These are phyloP conservation scores for Dasypolia templi DNA, from an alignment of 2,888 invertebrate genomes.

Conservation along the genomic window DNA sequence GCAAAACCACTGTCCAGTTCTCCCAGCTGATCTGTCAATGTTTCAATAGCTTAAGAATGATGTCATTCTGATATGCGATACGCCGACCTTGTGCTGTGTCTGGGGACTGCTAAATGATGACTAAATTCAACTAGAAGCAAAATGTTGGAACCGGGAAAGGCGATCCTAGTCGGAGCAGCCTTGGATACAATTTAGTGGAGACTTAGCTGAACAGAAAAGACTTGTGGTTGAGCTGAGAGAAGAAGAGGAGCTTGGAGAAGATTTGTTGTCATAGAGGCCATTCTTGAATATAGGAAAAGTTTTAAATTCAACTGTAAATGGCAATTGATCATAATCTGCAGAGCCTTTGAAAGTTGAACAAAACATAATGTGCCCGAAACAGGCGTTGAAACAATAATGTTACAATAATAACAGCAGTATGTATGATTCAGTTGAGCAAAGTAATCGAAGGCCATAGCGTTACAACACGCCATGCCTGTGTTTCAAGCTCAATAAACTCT, in stretches of 20 bases:
- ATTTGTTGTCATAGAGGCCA: not conserved
- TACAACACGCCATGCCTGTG: slow-evolving; percentile 48
- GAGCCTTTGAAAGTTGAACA: slow-evolving; percentile 48
- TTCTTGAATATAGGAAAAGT: not conserved
- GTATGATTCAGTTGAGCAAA: slow-evolving; percentile 64
- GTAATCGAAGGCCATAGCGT: slow-evolving; percentile 66
- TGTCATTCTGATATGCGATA: slow-evolving; percentile 58
- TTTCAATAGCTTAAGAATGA: slow-evolving; percentile 47
- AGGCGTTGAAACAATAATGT: slow-evolving; percentile 45
- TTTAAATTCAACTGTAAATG: not conserved
- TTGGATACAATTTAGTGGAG: not conserved
- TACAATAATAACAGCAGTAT: slow-evolving; percentile 54
- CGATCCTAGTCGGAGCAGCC: not conserved
- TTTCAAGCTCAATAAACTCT: slow-evolving; percentile 61
- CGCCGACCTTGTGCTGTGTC: slow-evolving; percentile 9
- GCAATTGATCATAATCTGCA: not conserved
- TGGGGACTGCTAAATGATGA: slow-evolving; percentile 57
- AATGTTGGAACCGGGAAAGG: slow-evolving; percentile 3
- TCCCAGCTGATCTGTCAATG: slow-evolving; percentile 42
- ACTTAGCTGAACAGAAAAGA: not conserved
- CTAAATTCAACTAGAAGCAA: slow-evolving; percentile 39
- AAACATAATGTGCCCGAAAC: slow-evolving; percentile 29
- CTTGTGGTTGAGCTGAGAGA: not conserved
- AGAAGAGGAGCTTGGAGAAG: not conserved
- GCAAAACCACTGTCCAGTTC: slow-evolving; percentile 3